Conservation (phyloP, 2,888 invertebrate genomes). For the Harpalus rufipes region DNA sequence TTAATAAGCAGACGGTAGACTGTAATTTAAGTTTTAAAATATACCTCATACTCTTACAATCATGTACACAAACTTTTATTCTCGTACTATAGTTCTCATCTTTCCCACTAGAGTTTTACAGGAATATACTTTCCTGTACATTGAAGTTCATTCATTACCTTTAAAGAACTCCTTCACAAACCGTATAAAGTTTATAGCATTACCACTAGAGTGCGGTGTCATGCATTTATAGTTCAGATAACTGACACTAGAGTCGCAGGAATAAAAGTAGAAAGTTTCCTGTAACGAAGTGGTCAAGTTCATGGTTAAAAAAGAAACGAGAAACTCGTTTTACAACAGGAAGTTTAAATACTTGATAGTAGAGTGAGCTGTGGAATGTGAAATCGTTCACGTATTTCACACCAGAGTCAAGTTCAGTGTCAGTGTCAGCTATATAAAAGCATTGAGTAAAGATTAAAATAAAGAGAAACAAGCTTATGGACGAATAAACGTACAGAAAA, state of each 20-base stretch:
- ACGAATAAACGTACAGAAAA: too few species aligned
- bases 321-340: slow-evolving; percentile 18
- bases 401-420: slow-evolving; percentile 7
- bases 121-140: not conserved
- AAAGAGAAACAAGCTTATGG: too few species aligned
- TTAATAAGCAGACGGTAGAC: too few species aligned
- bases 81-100: not conserved
- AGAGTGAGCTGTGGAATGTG: slow-evolving; percentile 23
- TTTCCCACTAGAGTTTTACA: not conserved
- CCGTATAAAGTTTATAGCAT: not conserved
- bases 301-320: slow-evolving; percentile 23
- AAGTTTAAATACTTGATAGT: not conserved
- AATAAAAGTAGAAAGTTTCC: slow-evolving; percentile 7
- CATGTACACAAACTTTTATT: not conserved
- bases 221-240: not conserved
- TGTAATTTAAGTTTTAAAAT: too few species aligned
- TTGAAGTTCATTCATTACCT: not conserved
- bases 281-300: slow-evolving; percentile 12
- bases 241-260: not conserved
- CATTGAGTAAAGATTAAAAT: too few species aligned
- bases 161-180: not conserved
- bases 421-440: not conserved
- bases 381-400: not conserved
- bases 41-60: too few species aligned
- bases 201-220: slow-evolving; percentile 15